Base-by-base conservation (phyloP, 1,140 invertebrate species). In the Leptinotarsa lineolata region DNA sequence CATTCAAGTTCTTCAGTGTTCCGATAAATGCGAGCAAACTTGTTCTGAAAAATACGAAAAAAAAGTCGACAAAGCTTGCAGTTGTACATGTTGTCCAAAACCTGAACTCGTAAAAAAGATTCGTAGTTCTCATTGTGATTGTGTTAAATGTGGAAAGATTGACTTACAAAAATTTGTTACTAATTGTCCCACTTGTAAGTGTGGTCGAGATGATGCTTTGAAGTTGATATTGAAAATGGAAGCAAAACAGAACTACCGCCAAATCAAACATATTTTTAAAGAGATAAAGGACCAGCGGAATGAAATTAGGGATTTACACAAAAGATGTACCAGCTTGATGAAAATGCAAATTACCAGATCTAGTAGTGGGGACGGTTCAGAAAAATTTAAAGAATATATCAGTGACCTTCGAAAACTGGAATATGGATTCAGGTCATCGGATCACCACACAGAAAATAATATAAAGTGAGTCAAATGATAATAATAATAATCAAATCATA, bases 1-100 rank as follows among this genome's bases (percentile, higher is more conserved):
- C 13, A 5, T 18, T n/a, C 48, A 54, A 18, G 48, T 54, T 15
- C 48, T 18, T 15, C n/a, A 18, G 15, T 63, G 61, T 63, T n/a
- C 61, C 11, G 61, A 63, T 5, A 63, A 63, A 63, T 63, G 61
- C 24, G 61, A 21, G 20, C 61, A 63, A 63, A 63, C 61, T 18
- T 63, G 20, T 63, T 63, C 21, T 18, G 13, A 15, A 15, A 2
- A 20, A 63, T 18, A 22, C 15, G 13, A 15, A 5, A 63, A 12
- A 13, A 63, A 22, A 24, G 20, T 22, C 61, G 61, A 21, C 20
- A 63, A 63, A 63, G 61, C 61, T 21, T 63, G 61, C 61, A 20
- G 20, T 15, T 63, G 16, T n/a, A 54, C 48, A 54, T 15, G 48
- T n/a, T 54, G n/a, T 54, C n/a, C n/a, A 3, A 54, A 54, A 18